phyloP scores from a whole-genome alignment of 2,888 invertebrate species.

The Nysson spinosus region DNA sequence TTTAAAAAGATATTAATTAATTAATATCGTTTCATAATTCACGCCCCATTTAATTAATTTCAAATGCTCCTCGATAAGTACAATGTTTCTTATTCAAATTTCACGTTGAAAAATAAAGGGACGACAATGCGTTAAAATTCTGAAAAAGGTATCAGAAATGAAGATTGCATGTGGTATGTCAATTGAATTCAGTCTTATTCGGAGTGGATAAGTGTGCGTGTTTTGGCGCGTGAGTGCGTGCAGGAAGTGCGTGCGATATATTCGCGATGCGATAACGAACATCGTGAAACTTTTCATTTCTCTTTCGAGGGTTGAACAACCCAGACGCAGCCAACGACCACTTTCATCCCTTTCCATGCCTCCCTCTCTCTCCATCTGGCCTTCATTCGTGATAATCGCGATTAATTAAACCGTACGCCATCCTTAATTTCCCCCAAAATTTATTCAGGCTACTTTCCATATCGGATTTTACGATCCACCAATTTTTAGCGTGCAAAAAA shows the following conservation, averaged over 20 bases:
- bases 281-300: constrained; percentile 53
- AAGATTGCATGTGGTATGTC: constrained; percentile 54
- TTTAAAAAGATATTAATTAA: no score
- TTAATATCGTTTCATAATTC: no score
- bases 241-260: constrained; percentile 49
- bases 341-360: no score
- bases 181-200: constrained; percentile 42
- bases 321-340: no score
- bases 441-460: constrained; percentile 4
- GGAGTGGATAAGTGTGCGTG: constrained; percentile 32
- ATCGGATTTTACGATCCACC: constrained; percentile 24
- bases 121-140: neutral
- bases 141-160: constrained; percentile 3
- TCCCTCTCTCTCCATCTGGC: neutral
- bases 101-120: neutral
- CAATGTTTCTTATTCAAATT: no score
- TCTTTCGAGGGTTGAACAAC: neutral
- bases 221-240: constrained; percentile 35
- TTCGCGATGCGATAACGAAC: constrained; percentile 37
- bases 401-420: constrained; percentile 41
- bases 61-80: no score
- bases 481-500: constrained; percentile 4
- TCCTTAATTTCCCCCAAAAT: constrained; percentile 39
- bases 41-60: no score
- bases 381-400: constrained; percentile 26